Evolutionary conservation across 2,888 invertebrate genomes (phyloP), one percentile per base, ranked within the genome.

Genomic region (Plebejus melissa): DNA sequence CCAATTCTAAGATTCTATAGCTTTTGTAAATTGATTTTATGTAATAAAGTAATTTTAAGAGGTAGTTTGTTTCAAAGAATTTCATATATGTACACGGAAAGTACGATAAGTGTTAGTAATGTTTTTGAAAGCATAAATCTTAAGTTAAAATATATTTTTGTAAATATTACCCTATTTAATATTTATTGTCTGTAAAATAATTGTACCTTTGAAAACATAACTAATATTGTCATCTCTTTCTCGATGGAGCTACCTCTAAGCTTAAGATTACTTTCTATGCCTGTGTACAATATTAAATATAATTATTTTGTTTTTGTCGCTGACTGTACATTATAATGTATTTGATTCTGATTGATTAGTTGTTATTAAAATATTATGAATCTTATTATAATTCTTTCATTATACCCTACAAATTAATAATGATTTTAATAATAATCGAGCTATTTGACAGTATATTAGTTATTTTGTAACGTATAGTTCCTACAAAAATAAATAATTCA

Each of bases 301-400:
- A n/a, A 38, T 46, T 22, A 54, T 4, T 28, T 46, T 6, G 13
- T 54, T 72, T 72, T 72, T 90, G 88, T 60, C 76, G 74, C 58
- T 70, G 72, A 72, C 41, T 91, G 90, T 92, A 91, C 86, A 89
- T 91, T 90, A 89, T 91, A 91, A 87, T 92, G 92, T 93, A 91
- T 91, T 92, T 92, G 91, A 91, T 89, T 86, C 82, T 88, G 90
- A 90, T 91, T 93, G 93, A 93, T 91, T 93, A 93, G 91, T 91
- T 92, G 93, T 93, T 93, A 93, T 90, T 91, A 85, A 93, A 93
- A 93, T 81, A 77, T 78, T 76, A 72, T 65, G 65, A 72, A 72
- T 60, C 60, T 4, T 65, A 28, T 74, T 46, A 41, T 28, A 36
- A 16, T 72, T 54, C 28, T 71, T 72, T 50, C 16, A 32, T 32